These are phyloP conservation scores for Amphimallon solstitiale DNA, from an alignment of 2,888 invertebrate genomes.

Conservation along the genomic window DNA sequence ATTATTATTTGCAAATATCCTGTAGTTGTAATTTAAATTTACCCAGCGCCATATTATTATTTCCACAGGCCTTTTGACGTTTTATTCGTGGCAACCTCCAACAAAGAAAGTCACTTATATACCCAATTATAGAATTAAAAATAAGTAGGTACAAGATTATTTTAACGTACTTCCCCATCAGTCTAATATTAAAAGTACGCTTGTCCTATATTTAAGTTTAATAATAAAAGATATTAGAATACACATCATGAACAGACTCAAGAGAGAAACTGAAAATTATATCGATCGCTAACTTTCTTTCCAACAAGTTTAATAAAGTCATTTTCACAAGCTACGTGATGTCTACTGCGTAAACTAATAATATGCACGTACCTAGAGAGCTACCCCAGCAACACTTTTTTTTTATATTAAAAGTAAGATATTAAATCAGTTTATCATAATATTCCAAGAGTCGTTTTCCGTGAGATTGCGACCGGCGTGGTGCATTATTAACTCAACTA, in stretches of 20 bases:
- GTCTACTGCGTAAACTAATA: slow-evolving; percentile 31
- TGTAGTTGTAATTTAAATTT: too few relatives aligned
- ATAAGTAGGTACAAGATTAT: too few relatives aligned
- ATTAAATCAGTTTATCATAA: slow-evolving; percentile 61
- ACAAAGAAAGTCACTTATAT: too few relatives aligned
- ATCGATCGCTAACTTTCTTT: slow-evolving; percentile 11
- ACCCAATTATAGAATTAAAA: too few relatives aligned
- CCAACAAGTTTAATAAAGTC: slow-evolving; percentile 19
- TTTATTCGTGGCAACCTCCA: too few relatives aligned
- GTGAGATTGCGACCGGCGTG: slow-evolving; percentile 49
- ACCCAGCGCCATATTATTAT: too few relatives aligned
- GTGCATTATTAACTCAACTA: slow-evolving; percentile 56
- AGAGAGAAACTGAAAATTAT: slow-evolving; percentile 19
- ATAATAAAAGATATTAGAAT: too few relatives aligned
- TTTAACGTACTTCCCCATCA: too few relatives aligned
- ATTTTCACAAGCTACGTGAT: slow-evolving; percentile 31
- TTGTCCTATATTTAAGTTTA: too few relatives aligned
- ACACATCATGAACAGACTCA: not conserved
- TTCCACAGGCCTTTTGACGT: too few relatives aligned
- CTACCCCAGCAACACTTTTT: slow-evolving; percentile 22
- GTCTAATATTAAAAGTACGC: too few relatives aligned
- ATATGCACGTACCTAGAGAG: slow-evolving; percentile 32
- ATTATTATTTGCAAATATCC: too few relatives aligned
- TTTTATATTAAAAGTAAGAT: slow-evolving; percentile 58
- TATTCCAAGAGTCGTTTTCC: slow-evolving; percentile 54